phyloP scores from a whole-genome alignment of 2,888 invertebrate genomes.

The Galeopsomyia nigrocyanea region DNA sequence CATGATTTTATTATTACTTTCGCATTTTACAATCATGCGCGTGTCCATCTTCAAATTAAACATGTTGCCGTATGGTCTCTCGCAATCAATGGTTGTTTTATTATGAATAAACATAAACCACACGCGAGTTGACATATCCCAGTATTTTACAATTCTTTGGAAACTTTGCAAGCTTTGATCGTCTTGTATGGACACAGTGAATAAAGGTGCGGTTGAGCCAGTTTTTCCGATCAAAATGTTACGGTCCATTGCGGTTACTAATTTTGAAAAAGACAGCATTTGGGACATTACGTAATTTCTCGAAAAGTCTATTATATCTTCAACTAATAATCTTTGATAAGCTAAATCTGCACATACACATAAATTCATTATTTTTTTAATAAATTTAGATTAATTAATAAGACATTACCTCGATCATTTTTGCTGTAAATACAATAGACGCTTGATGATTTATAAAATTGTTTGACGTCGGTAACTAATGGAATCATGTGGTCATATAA shows the following conservation, averaged over 20 bases:
- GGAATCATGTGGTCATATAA: too few species aligned
- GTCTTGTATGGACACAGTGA: not conserved
- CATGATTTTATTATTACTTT: not conserved
- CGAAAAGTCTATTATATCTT: not conserved
- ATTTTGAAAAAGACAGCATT: not conserved
- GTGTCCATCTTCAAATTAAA: slow-evolving; percentile 13
- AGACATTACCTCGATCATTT: too few species aligned
- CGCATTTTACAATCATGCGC: slow-evolving; percentile 15
- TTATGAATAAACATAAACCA: slow-evolving; percentile 9
- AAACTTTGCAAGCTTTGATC: not conserved
- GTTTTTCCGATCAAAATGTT: not conserved
- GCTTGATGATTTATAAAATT: too few species aligned
- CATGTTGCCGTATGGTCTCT: not conserved
- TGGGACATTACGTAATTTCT: not conserved
- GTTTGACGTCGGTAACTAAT: too few species aligned
- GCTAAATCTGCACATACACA: not conserved
- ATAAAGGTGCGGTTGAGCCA: not conserved
- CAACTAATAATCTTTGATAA: not conserved
- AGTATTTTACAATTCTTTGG: not conserved
- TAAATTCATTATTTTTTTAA: not conserved
- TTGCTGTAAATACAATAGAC: too few species aligned
- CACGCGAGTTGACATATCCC: not conserved
- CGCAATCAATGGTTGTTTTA: not conserved
- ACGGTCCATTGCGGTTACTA: not conserved
- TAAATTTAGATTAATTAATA: not conserved